Conservation (phyloP, 2,797 vertebrate species). For the Malurus splendens region DNA sequence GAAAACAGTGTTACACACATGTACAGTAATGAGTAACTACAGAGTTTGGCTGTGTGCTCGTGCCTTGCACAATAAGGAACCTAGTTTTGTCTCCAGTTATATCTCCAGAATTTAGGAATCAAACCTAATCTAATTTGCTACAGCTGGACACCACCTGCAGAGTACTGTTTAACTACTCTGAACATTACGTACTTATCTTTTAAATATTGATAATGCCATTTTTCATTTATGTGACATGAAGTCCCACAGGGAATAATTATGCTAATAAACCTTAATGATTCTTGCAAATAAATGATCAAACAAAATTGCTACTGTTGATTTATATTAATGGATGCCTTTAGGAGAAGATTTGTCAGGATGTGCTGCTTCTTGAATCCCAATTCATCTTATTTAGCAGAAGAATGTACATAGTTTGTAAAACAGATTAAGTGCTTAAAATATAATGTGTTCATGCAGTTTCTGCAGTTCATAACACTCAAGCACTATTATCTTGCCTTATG, state of each 20-base stretch:
- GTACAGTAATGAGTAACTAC: background rate
- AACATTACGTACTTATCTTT: conserved; percentile 72
- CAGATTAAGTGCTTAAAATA: conserved; percentile 72
- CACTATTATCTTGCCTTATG: conserved; percentile 59
- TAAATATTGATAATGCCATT: conserved; percentile 82
- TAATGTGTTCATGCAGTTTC: conserved; percentile 65
- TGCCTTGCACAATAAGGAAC: background rate
- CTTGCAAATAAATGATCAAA: conserved; percentile 82
- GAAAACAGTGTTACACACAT: background rate
- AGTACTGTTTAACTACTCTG: conserved; percentile 65
- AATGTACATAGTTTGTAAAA: conserved; percentile 69
- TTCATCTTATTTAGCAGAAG: conserved; percentile 75
- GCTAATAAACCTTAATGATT: conserved; percentile 84
- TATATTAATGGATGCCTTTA: conserved; percentile 83
- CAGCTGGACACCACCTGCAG: conserved; percentile 79
- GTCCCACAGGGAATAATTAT: conserved; percentile 82
- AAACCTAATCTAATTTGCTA: conserved; percentile 64
- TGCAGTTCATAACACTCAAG: conserved; percentile 55
- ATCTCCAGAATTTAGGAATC: conserved; percentile 60
- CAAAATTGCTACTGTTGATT: conserved; percentile 80
- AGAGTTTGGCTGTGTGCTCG: background rate
- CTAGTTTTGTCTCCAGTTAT: conserved; percentile 16
- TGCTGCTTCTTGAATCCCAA: conserved; percentile 70
- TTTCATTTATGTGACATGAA: conserved; percentile 77
- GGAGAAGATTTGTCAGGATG: conserved; percentile 75